A percentile compares a stretch with the other conserved stretches of the same genome.
Evolutionary conservation across 2,113 vertebrate genomes (phyloP).

Genomic region (Cryptomyrus ogoouensis): DNA sequence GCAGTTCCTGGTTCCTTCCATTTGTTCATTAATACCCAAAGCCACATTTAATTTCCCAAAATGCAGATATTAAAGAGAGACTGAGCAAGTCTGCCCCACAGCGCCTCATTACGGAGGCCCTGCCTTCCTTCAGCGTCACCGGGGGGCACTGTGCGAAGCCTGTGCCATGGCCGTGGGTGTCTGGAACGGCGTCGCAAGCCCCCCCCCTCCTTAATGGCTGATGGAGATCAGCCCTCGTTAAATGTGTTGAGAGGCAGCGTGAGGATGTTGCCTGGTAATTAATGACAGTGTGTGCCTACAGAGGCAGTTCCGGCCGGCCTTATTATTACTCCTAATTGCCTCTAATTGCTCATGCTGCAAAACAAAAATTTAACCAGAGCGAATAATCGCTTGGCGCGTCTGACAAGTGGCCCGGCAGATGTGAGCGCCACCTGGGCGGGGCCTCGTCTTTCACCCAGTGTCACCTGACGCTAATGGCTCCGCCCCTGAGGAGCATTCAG

Average conservation of each 20-base stretch:
- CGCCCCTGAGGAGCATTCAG: background rate
- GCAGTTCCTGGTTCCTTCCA: background rate
- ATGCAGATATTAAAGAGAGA: background rate
- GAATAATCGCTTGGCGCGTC: background rate
- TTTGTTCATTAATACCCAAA: background rate
- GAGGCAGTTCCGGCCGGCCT: slow-evolving; percentile 7
- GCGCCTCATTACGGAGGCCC: background rate
- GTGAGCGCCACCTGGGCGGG: background rate
- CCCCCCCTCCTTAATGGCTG: background rate
- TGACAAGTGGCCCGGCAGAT: background rate
- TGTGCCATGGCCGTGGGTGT: background rate
- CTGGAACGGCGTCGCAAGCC: background rate
- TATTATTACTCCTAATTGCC: slow-evolving; percentile 23
- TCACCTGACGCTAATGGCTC: background rate
- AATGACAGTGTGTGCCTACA: background rate
- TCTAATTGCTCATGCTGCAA: slow-evolving; percentile 14
- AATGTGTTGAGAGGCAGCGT: background rate
- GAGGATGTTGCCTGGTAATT: slow-evolving; percentile 11
- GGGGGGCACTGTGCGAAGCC: background rate
- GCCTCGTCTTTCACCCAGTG: background rate
- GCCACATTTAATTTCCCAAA: background rate
- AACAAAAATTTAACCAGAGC: background rate
- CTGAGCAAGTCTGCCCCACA: background rate
- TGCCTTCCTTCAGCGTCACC: background rate
- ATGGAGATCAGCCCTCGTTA: background rate